These are phyloP conservation scores for Bombus sibiricus DNA, from an alignment of 1,140 invertebrate genomes.

Conservation along the genomic window DNA sequence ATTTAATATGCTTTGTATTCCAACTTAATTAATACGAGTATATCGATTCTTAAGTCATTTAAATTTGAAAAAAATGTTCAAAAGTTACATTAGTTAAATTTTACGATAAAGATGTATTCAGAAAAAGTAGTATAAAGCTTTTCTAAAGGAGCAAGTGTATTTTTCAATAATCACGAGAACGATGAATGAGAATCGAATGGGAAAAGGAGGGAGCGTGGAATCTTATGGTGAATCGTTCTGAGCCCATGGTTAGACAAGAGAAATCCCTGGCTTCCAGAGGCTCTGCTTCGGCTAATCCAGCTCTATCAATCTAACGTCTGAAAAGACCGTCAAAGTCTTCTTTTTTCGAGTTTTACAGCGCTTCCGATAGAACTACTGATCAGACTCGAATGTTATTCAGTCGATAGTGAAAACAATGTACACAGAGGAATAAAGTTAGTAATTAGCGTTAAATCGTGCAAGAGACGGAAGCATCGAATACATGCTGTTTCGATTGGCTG, in stretches of 20 bases:
- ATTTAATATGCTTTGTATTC: no score
- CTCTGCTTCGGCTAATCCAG: conserved; percentile 74
- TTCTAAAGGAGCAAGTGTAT: conserved; percentile 30
- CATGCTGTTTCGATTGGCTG: not conserved
- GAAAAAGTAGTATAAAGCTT: not conserved
- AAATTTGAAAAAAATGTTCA: not conserved
- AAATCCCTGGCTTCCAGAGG: conserved; percentile 71
- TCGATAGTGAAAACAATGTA: not conserved
- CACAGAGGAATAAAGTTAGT: not conserved
- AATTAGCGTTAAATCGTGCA: not conserved
- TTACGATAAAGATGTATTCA: not conserved
- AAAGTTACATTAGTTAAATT: not conserved
- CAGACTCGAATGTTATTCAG: not conserved
- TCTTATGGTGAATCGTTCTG: conserved; percentile 67
- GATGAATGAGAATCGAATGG: conserved; percentile 53
- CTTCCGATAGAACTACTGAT: conserved; percentile 5
- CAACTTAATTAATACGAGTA: no score
- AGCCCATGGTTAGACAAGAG: conserved; percentile 71
- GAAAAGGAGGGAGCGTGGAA: conserved; percentile 52
- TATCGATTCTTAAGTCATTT: no score
- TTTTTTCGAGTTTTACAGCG: conserved; percentile 48
- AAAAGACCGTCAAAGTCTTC: conserved; percentile 40
- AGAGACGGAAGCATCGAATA: no score
- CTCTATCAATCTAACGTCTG: conserved; percentile 76
- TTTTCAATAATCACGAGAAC: conserved; percentile 63